Base-by-base conservation (phyloP, 2,113 vertebrate species). In the Mustela lutreola region DNA sequence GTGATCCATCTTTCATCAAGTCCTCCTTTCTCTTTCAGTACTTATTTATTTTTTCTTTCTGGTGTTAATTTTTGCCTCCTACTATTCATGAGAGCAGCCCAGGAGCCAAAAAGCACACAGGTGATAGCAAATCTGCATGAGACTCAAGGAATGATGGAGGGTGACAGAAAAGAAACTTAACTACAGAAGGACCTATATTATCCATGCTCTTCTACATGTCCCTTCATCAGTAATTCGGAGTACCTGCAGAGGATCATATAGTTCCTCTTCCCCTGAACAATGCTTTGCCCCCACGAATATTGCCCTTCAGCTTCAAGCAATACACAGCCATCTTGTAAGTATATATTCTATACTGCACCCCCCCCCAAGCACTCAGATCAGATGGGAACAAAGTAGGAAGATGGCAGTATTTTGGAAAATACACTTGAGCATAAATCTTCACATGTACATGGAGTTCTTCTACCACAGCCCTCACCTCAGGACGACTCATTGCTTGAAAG, bases 11-110 rank as follows among this genome's bases (percentile, higher is more conserved):
- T 93, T 36, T 87, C 28, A 53, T 42, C 14, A 82, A 87, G 31
- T 76, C 70, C 9, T 76, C n/a, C 58, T 92, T 95, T 94, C 24
- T 58, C 7, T 60, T 83, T 81, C 24, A 60, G 19, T 71, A 39
- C 19, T 39, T 94, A 11, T 11, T 97, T 82, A 53, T 65, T 93
- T 62, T 45, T 36, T 62, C 22, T 82, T 67, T 78, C 21, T 71
- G 24, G 14, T 48, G 42, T 71, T 31, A 89, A 36, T 70, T 2
- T 33, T 76, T 90, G 1, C 86, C 11, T 87, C 39, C 50, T 58
- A 22, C 21, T 53, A 62, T 28, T 96, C 48, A 31, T 62, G 31
- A 87, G 31, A 87, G 26, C 50, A 90, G 7, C 63, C 42, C 31
- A n/a, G 15, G n/a, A 78, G 16, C 36, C 58, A 63, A 45, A 89